Conservation (phyloP, 1,140 invertebrate species). For the Camponotus pennsylvanicus region DNA sequence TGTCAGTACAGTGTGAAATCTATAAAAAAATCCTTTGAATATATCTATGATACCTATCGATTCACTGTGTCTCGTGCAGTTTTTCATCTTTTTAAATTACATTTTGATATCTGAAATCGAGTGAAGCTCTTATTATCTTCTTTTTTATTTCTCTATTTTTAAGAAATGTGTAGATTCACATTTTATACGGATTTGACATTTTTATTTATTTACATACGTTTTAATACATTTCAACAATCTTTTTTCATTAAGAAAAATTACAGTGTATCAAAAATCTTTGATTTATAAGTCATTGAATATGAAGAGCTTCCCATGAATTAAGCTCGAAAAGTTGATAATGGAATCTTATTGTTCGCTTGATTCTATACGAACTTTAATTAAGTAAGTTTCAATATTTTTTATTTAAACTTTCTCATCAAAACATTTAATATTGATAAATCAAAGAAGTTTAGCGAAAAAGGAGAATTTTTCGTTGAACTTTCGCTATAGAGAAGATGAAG, state of each 20-base stretch:
- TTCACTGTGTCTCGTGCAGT: neutral
- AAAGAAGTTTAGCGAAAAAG: neutral
- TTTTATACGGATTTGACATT: neutral
- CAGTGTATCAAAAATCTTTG: neutral
- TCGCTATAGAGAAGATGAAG: neutral
- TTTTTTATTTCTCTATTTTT: neutral
- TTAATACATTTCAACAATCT: neutral
- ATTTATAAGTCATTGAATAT: slow-evolving; percentile 8
- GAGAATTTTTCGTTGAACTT: neutral
- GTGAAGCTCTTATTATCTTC: neutral
- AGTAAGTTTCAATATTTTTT: neutral
- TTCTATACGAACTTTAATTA: slow-evolving; percentile 22
- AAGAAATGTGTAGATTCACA: neutral
- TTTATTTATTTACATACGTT: neutral
- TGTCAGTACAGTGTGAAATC: neutral
- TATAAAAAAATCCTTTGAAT: neutral
- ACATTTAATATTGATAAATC: slow-evolving; percentile 24
- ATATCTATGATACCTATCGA: slow-evolving; percentile 2
- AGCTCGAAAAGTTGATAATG: slow-evolving; percentile 18
- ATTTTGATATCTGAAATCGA: neutral
- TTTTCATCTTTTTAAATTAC: neutral
- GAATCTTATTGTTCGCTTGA: slow-evolving; percentile 28
- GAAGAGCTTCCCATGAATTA: neutral
- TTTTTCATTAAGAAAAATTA: neutral
- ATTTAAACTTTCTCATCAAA: slow-evolving; percentile 20